Conservation (phyloP, 2,113 vertebrate species). For the Antigone vipio region DNA sequence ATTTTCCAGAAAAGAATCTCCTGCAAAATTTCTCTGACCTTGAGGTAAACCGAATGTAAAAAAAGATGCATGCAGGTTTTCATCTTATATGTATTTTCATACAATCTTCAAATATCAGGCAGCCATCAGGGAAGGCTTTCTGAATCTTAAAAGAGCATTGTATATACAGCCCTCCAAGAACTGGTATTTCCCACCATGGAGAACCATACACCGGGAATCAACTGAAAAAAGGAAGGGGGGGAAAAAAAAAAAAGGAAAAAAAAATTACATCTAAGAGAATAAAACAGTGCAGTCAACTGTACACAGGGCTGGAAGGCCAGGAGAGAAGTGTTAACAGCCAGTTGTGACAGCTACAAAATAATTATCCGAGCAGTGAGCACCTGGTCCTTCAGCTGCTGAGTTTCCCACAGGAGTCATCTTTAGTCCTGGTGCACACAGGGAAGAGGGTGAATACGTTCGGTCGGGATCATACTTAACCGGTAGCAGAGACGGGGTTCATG, state of each 20-base stretch:
- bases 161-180: slow-evolving; percentile 35
- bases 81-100: slow-evolving; percentile 30
- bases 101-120: slow-evolving; percentile 11
- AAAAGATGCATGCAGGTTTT: neutral
- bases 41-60: neutral
- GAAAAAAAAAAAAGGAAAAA: fast-evolving
- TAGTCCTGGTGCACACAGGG: slow-evolving; percentile 3
- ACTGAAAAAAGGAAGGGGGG: neutral
- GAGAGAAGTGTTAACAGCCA: slow-evolving; percentile 49
- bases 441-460: neutral
- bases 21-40: slow-evolving; percentile 6
- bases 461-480: neutral
- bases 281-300: slow-evolving; percentile 67
- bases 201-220: neutral
- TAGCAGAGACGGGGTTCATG: neutral
- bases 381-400: slow-evolving; percentile 50
- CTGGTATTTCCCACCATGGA: neutral
- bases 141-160: slow-evolving; percentile 58
- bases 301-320: slow-evolving; percentile 40
- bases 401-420: slow-evolving; percentile 28
- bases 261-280: slow-evolving; percentile 54
- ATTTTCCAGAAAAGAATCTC: neutral
- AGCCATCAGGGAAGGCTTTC: slow-evolving; percentile 27
- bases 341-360: slow-evolving; percentile 66
- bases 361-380: slow-evolving; percentile 49